These are phyloP conservation scores for Coendou prehensilis DNA, from an alignment of 2,797 vertebrate species.

Conservation along the genomic window DNA sequence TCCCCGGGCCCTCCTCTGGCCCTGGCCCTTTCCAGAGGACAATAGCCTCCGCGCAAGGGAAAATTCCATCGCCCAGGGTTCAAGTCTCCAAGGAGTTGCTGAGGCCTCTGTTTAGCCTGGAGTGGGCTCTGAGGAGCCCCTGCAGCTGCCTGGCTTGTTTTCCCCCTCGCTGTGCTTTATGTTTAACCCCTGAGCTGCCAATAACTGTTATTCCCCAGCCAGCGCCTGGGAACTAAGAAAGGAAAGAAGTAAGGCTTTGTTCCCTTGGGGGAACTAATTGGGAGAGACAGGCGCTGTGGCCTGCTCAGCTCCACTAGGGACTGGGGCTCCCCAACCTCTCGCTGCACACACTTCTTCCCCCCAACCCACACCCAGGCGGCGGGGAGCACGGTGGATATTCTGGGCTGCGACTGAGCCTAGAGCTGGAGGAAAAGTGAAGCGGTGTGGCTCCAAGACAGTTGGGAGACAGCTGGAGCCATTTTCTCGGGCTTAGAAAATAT, in stretches of 20 bases:
- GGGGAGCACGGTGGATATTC: not conserved
- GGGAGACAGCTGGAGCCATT: not conserved
- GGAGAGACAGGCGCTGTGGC: conserved; percentile 61
- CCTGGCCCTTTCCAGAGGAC: conserved; percentile 87
- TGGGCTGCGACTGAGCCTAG: not conserved
- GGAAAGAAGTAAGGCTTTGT: conserved; percentile 81
- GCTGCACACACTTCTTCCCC: not conserved
- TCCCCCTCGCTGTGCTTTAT: conserved; percentile 66
- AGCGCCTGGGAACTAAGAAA: conserved; percentile 76
- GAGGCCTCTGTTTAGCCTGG: conserved; percentile 86
- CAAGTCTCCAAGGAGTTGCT: conserved; percentile 88
- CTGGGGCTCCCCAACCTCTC: not conserved
- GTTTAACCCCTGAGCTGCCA: conserved; percentile 84
- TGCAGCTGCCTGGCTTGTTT: conserved; percentile 82
- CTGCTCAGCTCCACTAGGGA: not conserved
- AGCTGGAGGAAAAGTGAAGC: not conserved
- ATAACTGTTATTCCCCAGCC: conserved; percentile 56
- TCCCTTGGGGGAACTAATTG: conserved; percentile 75
- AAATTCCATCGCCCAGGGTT: conserved; percentile 89
- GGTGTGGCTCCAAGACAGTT: not conserved
- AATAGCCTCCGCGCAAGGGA: conserved; percentile 88
- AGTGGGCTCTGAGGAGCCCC: conserved; percentile 81
- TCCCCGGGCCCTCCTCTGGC: conserved; percentile 73
- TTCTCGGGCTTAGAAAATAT: conserved; percentile 20
- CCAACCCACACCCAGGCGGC: not conserved